These are phyloP conservation scores for Enteromius mattozi DNA, from an alignment of 2,797 vertebrate species.

Conservation along the genomic window DNA sequence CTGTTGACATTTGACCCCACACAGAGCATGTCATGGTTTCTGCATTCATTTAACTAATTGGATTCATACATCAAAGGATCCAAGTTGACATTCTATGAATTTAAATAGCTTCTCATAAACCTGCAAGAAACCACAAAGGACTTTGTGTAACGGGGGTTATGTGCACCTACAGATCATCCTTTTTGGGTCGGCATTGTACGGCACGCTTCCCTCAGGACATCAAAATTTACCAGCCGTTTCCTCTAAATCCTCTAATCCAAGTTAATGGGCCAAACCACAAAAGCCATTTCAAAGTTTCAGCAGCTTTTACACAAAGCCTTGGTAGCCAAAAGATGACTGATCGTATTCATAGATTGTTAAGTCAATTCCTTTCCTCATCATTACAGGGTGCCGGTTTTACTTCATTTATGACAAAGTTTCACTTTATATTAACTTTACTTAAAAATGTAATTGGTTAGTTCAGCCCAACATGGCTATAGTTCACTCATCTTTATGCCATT, in stretches of 20 bases:
- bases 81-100: conserved; percentile 39
- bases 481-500: background rate
- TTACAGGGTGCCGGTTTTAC: conserved; percentile 42
- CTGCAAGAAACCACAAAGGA: conserved; percentile 46
- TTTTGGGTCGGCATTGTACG: conserved; percentile 35
- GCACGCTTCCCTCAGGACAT: conserved; percentile 52
- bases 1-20: conserved; percentile 49
- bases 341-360: conserved; percentile 33
- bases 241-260: conserved; percentile 57
- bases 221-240: conserved; percentile 50
- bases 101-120: conserved; percentile 52
- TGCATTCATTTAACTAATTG: conserved; percentile 53
- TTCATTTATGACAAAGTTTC: background rate
- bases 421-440: conserved; percentile 14
- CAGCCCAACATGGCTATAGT: background rate
- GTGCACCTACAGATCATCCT: conserved; percentile 54
- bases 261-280: conserved; percentile 64
- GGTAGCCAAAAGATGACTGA: conserved; percentile 33
- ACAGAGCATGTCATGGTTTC: conserved; percentile 53
- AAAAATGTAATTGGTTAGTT: background rate
- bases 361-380: conserved; percentile 6
- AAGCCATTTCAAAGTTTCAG: conserved; percentile 36
- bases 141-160: conserved; percentile 54
- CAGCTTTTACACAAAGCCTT: conserved; percentile 16
- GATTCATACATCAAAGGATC: conserved; percentile 52